phyloP scores from a whole-genome alignment of 2,113 vertebrate species.

The Anseranas semipalmata region DNA sequence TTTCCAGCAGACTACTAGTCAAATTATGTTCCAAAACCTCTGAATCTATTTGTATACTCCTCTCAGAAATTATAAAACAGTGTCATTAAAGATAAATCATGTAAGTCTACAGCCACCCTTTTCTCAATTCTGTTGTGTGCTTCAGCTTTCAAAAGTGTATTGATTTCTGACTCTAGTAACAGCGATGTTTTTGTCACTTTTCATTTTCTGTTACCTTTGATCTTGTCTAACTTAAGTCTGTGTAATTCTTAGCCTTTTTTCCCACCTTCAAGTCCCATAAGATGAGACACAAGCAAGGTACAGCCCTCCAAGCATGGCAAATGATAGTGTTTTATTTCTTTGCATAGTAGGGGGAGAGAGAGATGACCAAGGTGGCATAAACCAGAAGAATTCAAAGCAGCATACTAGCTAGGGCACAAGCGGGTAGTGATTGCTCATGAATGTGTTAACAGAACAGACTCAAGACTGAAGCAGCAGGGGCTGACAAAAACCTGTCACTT shows the following conservation, averaged over 20 bases:
- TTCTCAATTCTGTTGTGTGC: not conserved
- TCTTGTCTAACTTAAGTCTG: not conserved
- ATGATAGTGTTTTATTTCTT: not conserved
- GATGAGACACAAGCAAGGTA: not conserved
- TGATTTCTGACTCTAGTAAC: not conserved
- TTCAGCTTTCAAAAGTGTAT: not conserved
- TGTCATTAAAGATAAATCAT: not conserved
- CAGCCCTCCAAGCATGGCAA: not conserved
- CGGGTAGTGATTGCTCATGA: not conserved
- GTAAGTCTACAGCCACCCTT: not conserved
- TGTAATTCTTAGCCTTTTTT: not conserved
- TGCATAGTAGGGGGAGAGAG: not conserved
- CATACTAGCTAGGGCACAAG: not conserved
- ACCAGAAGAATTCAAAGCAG: not conserved
- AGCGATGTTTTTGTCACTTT: not conserved
- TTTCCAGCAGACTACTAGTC: not conserved
- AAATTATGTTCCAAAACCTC: not conserved
- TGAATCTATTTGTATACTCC: not conserved
- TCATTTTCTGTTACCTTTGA: not conserved
- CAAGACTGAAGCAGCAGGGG: not conserved
- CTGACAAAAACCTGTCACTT: not conserved
- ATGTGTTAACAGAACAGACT: not conserved
- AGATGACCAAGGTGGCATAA: not conserved
- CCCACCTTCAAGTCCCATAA: not conserved
- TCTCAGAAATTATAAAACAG: not conserved